phyloP scores from a whole-genome alignment of 2,888 invertebrate genomes.

The Candidula unifasciata region DNA sequence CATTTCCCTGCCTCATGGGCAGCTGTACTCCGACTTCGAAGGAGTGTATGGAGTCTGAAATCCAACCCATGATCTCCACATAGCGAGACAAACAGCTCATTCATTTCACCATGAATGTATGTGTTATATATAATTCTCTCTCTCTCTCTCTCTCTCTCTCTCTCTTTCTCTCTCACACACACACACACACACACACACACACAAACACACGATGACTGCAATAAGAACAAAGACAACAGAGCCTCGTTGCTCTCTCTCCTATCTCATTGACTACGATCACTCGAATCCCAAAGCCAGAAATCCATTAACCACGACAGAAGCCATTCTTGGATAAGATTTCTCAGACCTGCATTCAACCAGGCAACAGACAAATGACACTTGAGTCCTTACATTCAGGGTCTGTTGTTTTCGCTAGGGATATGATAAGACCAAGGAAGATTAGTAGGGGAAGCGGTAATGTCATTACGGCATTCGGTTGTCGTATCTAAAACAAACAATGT shows the following conservation, averaged over 20 bases:
- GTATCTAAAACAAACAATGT: slow-evolving; percentile 21
- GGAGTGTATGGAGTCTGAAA: too few species aligned
- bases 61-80: too few species aligned
- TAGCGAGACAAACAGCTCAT: too few species aligned
- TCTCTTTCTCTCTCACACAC: slow-evolving; percentile 27
- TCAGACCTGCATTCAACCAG: background rate
- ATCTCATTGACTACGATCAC: background rate
- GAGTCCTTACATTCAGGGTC: background rate
- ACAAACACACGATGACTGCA: background rate
- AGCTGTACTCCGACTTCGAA: too few species aligned
- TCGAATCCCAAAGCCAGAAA: background rate
- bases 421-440: background rate
- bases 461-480: background rate
- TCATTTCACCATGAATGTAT: too few species aligned
- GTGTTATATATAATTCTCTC: slow-evolving; percentile 31
- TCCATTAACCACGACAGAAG: slow-evolving; percentile 31
- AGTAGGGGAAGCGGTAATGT: background rate
- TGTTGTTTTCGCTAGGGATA: background rate
- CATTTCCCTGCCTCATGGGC: too few species aligned
- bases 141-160: slow-evolving; percentile 47
- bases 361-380: background rate
- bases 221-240: background rate
- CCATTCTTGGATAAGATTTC: background rate
- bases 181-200: background rate
- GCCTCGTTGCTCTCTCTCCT: background rate